Percentiles rank a stretch among this genome's conserved stretches.
These are phyloP conservation scores for Drosophila teissieri DNA, from an alignment of 1,140 invertebrate species.

Conservation along the genomic window DNA sequence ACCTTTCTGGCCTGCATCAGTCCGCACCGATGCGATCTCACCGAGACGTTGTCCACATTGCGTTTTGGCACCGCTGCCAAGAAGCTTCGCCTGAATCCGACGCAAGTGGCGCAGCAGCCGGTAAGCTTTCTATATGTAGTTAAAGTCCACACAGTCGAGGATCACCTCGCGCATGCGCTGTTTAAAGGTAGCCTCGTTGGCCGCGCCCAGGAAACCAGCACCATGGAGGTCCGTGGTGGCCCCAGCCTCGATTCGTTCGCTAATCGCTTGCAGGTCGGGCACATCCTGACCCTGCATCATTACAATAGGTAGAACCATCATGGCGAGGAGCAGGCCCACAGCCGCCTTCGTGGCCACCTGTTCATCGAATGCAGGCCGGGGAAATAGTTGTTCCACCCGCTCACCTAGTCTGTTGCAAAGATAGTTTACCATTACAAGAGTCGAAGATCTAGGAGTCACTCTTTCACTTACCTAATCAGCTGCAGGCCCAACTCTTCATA, in stretches of 20 bases:
- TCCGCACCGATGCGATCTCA: conserved; percentile 8
- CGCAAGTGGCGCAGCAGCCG: conserved; percentile 17
- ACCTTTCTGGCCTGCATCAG: conserved; percentile 10
- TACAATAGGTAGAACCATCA: conserved; percentile 81
- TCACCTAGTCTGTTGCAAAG: conserved; percentile 74
- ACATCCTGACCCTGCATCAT: conserved; percentile 67
- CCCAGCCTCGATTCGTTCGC: conserved; percentile 53
- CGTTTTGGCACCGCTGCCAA: conserved; percentile 5
- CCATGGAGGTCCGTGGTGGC: conserved; percentile 50
- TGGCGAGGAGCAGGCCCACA: conserved; percentile 76
- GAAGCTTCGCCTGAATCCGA: conserved; percentile 3
- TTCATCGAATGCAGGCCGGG: conserved; percentile 82
- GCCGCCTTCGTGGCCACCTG: conserved; percentile 78
- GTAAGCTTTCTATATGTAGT: conserved; percentile 52
- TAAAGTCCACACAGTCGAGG: conserved; percentile 55
- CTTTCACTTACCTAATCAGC: conserved; percentile 43
- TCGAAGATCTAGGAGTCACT: background rate
- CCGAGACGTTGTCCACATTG: conserved; percentile 1
- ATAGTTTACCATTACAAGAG: conserved; percentile 34
- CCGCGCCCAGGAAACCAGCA: conserved; percentile 55
- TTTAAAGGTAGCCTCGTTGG: conserved; percentile 50
- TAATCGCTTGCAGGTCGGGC: conserved; percentile 56
- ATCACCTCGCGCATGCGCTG: conserved; percentile 63
- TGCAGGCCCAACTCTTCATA: conserved; percentile 85
- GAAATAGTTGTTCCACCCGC: conserved; percentile 84